phyloP scores from a whole-genome alignment of 2,797 vertebrate genomes.

The Phataginus tetradactyla region DNA sequence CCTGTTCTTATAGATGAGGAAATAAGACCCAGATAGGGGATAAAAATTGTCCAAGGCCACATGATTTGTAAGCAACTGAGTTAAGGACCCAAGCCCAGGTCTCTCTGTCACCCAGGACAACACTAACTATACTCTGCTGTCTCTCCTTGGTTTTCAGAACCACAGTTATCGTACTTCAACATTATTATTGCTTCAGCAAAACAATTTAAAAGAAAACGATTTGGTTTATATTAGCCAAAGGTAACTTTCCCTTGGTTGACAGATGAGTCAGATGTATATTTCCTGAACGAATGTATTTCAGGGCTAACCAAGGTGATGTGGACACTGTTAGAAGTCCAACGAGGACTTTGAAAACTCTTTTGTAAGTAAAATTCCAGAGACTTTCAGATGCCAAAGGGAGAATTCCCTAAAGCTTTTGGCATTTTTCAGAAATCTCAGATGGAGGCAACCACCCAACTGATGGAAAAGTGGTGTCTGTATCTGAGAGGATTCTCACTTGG shows the following conservation, averaged over 20 bases:
- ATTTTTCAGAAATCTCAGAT: not conserved
- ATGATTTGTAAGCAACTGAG: not conserved
- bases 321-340: not conserved
- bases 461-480: not conserved
- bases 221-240: not conserved
- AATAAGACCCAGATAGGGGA: not conserved
- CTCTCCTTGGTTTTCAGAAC: not conserved
- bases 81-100: not conserved
- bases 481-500: not conserved
- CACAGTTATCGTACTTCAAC: not conserved
- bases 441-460: not conserved
- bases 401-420: not conserved
- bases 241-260: not conserved
- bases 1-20: not conserved
- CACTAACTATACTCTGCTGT: not conserved
- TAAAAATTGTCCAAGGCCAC: not conserved
- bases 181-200: not conserved
- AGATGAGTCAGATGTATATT: not conserved
- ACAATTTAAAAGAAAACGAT: not conserved
- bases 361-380: not conserved
- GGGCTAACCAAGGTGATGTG: not conserved
- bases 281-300: not conserved
- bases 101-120: not conserved
- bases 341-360: not conserved
- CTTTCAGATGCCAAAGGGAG: not conserved